These are phyloP conservation scores for Megaustenia siamemsis DNA, from an alignment of 2,888 invertebrate genomes.

Conservation along the genomic window DNA sequence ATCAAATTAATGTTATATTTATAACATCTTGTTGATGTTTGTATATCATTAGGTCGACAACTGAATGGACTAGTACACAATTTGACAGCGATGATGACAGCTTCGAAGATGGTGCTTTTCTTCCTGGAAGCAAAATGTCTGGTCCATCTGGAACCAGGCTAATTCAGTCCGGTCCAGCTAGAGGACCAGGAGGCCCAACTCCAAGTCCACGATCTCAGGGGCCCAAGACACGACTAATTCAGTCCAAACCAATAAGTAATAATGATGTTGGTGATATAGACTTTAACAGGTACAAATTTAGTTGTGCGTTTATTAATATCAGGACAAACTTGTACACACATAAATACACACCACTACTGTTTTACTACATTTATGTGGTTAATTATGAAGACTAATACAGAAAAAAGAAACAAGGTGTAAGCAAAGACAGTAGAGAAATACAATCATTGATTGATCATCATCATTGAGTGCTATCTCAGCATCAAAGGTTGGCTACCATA, in stretches of 20 bases:
- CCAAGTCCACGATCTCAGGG: slow-evolving; percentile 54
- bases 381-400: too few relatives aligned
- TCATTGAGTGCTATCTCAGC: too few relatives aligned
- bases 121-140: slow-evolving; percentile 44
- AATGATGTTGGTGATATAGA: slow-evolving; percentile 62
- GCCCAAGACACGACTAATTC: slow-evolving; percentile 62
- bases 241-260: slow-evolving; percentile 63
- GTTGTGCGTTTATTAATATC: too few relatives aligned
- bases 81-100: slow-evolving; percentile 69
- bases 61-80: slow-evolving; percentile 74
- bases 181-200: slow-evolving; percentile 39
- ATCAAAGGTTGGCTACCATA: too few relatives aligned
- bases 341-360: too few relatives aligned
- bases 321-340: too few relatives aligned
- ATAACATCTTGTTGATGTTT: not conserved
- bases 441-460: too few relatives aligned
- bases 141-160: slow-evolving; percentile 51
- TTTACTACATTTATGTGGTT: too few relatives aligned
- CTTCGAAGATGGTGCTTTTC: slow-evolving; percentile 30
- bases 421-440: too few relatives aligned
- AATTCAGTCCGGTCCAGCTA: slow-evolving; percentile 54
- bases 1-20: not conserved
- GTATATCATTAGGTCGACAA: slow-evolving; percentile 56
- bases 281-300: slow-evolving; percentile 11
- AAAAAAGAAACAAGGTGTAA: too few relatives aligned